Evolutionary conservation across 2,113 vertebrate genomes (phyloP).

Genomic region (Oryzias melastigma): DNA sequence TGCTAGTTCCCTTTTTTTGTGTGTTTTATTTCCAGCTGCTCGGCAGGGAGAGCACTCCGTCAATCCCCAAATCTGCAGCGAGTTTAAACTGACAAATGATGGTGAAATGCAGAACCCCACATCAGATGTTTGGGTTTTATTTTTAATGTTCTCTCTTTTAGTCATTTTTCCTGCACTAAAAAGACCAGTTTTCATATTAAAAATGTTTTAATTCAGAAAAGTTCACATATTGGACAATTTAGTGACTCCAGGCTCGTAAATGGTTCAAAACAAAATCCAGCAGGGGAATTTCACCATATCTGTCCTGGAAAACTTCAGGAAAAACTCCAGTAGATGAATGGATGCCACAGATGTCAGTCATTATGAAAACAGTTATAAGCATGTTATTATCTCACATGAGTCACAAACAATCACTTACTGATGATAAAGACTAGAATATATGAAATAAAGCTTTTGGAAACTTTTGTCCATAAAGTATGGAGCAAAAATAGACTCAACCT

Average conservation of each 20-base stretch:
- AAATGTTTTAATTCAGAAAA: not conserved
- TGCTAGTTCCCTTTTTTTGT: constrained; percentile 23
- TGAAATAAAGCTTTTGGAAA: too few relatives aligned
- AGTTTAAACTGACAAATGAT: constrained; percentile 38
- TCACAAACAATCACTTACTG: too few relatives aligned
- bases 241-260: not conserved
- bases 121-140: constrained; percentile 30
- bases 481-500: too few relatives aligned
- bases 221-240: not conserved
- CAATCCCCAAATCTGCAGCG: constrained; percentile 37
- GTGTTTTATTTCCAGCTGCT: constrained; percentile 35
- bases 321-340: too few relatives aligned
- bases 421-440: too few relatives aligned
- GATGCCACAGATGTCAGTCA: too few relatives aligned
- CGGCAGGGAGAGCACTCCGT: constrained; percentile 36
- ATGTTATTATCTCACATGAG: too few relatives aligned
- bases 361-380: too few relatives aligned
- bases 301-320: too few relatives aligned
- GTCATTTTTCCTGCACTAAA: constrained; percentile 23
- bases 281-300: not conserved
- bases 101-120: constrained; percentile 28
- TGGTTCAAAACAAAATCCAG: not conserved
- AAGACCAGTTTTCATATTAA: not conserved
- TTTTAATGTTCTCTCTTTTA: constrained; percentile 16
- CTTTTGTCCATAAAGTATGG: too few relatives aligned